These are phyloP conservation scores for Gobionotothen gibberifrons DNA, from an alignment of 2,797 vertebrate genomes.

Conservation along the genomic window DNA sequence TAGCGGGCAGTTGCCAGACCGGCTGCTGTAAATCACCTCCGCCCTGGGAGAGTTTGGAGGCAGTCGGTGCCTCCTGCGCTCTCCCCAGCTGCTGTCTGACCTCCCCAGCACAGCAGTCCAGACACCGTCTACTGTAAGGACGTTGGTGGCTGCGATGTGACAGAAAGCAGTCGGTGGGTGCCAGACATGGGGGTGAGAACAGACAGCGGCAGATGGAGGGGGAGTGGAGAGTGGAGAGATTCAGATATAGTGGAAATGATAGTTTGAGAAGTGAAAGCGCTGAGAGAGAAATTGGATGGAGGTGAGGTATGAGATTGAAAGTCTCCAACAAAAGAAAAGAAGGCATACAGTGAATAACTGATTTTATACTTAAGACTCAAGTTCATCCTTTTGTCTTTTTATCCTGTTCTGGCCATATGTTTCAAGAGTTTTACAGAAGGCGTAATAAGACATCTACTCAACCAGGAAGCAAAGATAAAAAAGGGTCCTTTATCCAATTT, in stretches of 20 bases:
- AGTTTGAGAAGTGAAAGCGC: slow-evolving; percentile 12
- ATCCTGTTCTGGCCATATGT: slow-evolving; percentile 13
- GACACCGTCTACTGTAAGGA: slow-evolving; percentile 42
- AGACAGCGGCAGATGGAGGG: slow-evolving; percentile 21
- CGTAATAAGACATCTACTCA: slow-evolving; percentile 25
- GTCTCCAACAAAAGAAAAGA: slow-evolving; percentile 8
- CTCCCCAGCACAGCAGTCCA: slow-evolving; percentile 22
- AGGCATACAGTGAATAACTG: not conserved
- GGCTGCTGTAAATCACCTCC: slow-evolving; percentile 44
- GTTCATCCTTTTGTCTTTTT: not conserved
- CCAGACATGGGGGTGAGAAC: slow-evolving; percentile 28
- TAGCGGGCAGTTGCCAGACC: slow-evolving; percentile 15
- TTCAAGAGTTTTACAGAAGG: not conserved
- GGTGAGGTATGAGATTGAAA: slow-evolving; percentile 19
- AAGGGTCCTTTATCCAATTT: slow-evolving; percentile 6
- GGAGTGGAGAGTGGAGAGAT: slow-evolving; percentile 25
- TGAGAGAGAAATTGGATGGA: slow-evolving; percentile 1
- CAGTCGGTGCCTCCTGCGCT: slow-evolving; percentile 13
- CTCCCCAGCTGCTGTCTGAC: slow-evolving; percentile 40
- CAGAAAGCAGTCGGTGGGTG: slow-evolving; percentile 17
- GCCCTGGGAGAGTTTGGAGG: slow-evolving; percentile 21
- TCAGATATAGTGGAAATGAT: slow-evolving; percentile 10
- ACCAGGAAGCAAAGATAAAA: slow-evolving; percentile 30
- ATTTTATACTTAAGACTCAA: slow-evolving; percentile 18
- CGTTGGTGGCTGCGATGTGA: slow-evolving; percentile 7